Evolutionary conservation across 1,140 invertebrate species (phyloP), one percentile per base, ranked within the genome.

Genomic region (Lerema accius): DNA sequence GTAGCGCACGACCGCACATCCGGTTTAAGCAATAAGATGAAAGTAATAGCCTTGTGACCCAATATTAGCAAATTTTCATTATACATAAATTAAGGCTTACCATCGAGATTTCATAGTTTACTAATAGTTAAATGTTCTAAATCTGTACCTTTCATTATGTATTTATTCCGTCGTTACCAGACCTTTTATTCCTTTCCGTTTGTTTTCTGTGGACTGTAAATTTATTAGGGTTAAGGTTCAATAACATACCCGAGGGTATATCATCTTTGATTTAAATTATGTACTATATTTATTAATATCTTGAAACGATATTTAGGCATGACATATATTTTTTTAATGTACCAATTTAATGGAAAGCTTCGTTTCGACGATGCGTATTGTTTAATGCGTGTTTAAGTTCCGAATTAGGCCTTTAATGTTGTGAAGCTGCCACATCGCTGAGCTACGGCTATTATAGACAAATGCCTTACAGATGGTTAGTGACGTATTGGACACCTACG

Each of bases 391-490:
- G 15, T 32, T 35, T 45, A n/a, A 48, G 19, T 23, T 43, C 13
- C 16, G 10, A 19, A 9, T 26, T 14, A 13, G 37, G 14, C 37
- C 35, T 23, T 53, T 40, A n/a, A 5, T 10, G 39, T 55, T 43
- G 50, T 42, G 15, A 55, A 42, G 23, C 19, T 43, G 45, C 45
- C 19, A 14, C 39, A 11, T 28, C 39, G 19, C 23, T 56, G 39
- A 43, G 51, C 23, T 56, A 43, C 19, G 14, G 51, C 51, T 56
- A 16, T 16, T 43, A 32, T 32, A 70, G 67, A 66, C 61, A 67
- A 65, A 73, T 74, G 75, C 75, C 69, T 80, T 82, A 75, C 68
- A 65, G 61, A 82, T 74, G 79, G 76, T 80, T 78, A 82, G 76
- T 82, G 76, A 80, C 59, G 17, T 53, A 67, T 40, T 50, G 60